Base-by-base conservation (phyloP, 2,888 invertebrate genomes). In the Euzophera pinguis region DNA sequence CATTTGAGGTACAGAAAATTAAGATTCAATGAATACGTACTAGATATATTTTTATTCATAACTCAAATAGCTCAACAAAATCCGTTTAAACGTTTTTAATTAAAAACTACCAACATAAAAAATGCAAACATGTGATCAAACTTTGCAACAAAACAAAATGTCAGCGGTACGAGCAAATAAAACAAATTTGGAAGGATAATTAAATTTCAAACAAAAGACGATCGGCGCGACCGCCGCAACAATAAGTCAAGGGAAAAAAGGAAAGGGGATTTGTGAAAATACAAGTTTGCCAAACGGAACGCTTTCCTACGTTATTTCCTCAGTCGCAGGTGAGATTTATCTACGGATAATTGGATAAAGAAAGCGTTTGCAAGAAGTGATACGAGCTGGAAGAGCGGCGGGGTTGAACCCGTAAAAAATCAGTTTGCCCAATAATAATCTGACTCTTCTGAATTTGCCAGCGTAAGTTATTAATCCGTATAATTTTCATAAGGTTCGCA, bases 251-350 rank as follows among this genome's bases (percentile, higher is more conserved):
- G 71, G 67, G 7, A 32, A 67, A 67, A 65, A 67, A 69, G 69
- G 73, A 75, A 76, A 75, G 73, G 65, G 77, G 75, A 76, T 82
- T 78, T 78, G 75, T 72, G 72, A 77, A 83, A 81, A 79, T 78
- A 81, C 84, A 81, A 83, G 77, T 78, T 81, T 75, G 64, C 65
- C 68, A 58, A 75, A 81, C 74, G 77, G 69, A 80, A 78, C 71
- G 75, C 76, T 85, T 81, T 75, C 81, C 70, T 79, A 66, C 74
- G 80, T 75, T 78, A 82, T 84, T 84, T 81, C 84, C 83, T 74
- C 78, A 88, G 90, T 86, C 87, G 80, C 90, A 90, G 90, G 90
- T 90, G 90, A 89, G 86, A 90, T 88, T 89, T 90, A 90, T 90
- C 86, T 88, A 75, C 82, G 81, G 83, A 84, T 90, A 90, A 90